Evolutionary conservation across 2,888 invertebrate species (phyloP).

Genomic region (Pemphredon lugubris): DNA sequence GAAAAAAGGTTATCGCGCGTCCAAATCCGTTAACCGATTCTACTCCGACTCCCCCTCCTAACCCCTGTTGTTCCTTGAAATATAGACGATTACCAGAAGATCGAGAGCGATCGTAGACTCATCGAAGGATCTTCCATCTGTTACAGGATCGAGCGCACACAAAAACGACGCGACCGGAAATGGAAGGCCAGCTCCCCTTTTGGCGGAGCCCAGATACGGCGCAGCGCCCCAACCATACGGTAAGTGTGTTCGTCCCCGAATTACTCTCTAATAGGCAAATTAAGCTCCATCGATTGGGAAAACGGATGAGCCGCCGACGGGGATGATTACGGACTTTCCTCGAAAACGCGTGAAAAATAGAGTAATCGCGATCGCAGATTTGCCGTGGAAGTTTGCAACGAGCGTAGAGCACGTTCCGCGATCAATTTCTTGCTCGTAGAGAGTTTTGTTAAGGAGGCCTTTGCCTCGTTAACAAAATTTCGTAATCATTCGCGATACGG

Average conservation of each 20-base stretch:
- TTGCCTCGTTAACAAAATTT: no score
- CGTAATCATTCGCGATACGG: no score
- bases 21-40: no score
- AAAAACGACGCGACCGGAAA: conserved; percentile 80
- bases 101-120: conserved; percentile 42
- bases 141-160: conserved; percentile 78
- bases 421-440: background rate
- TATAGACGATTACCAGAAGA: no score
- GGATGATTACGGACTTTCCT: conserved; percentile 20
- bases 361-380: no score
- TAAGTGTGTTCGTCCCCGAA: conserved; percentile 84
- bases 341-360: conserved; percentile 19
- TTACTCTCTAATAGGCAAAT: conserved; percentile 51
- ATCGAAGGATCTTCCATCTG: conserved; percentile 66
- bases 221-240: conserved; percentile 94
- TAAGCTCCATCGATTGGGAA: conserved; percentile 35
- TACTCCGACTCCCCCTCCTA: no score
- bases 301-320: conserved; percentile 12
- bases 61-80: no score
- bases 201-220: conserved; percentile 94
- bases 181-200: conserved; percentile 89
- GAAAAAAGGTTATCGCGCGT: no score
- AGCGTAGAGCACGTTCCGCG: no score
- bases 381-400: no score
- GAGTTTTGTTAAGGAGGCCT: no score